Percentiles rank a stretch among this genome's conserved stretches.
These are phyloP conservation scores for Lucifuga dentata DNA, from an alignment of 2,113 vertebrate genomes.

Conservation along the genomic window DNA sequence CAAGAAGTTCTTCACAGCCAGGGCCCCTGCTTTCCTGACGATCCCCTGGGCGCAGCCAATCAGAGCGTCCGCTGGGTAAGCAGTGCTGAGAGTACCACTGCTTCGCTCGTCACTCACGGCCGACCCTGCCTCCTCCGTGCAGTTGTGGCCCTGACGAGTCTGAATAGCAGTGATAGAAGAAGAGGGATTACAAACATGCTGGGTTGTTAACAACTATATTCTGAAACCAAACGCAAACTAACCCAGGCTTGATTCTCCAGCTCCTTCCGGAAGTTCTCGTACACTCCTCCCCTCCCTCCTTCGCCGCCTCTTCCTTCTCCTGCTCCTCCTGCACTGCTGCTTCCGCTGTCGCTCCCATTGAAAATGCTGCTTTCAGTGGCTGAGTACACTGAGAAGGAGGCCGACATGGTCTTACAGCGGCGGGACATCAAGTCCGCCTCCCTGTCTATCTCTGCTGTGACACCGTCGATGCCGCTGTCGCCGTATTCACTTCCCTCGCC, in stretches of 20 bases:
- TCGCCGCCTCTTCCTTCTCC: slow-evolving; percentile 77
- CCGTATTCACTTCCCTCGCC: slow-evolving; percentile 94
- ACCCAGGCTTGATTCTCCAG: slow-evolving; percentile 86
- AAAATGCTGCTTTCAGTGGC: slow-evolving; percentile 84
- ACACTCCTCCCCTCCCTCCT: slow-evolving; percentile 87
- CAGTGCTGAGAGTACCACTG: slow-evolving; percentile 92
- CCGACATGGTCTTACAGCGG: slow-evolving; percentile 93
- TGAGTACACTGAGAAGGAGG: slow-evolving; percentile 91
- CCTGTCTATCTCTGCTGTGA: slow-evolving; percentile 84
- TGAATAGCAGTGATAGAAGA: slow-evolving; percentile 4
- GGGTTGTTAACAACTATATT: background rate
- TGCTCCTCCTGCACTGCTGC: slow-evolving; percentile 89
- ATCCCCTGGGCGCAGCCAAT: slow-evolving; percentile 88
- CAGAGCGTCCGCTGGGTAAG: slow-evolving; percentile 87
- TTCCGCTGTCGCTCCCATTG: slow-evolving; percentile 92
- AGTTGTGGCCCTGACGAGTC: slow-evolving; percentile 82
- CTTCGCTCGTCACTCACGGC: slow-evolving; percentile 93
- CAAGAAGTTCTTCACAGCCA: slow-evolving; percentile 96
- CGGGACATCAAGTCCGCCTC: slow-evolving; percentile 86
- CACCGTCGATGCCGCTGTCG: slow-evolving; percentile 95
- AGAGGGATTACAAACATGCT: background rate
- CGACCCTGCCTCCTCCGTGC: slow-evolving; percentile 89
- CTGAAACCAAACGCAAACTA: background rate
- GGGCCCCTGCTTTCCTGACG: slow-evolving; percentile 90
- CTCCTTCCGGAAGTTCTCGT: slow-evolving; percentile 96